These are phyloP conservation scores for Aplocera efformata DNA, from an alignment of 2,888 invertebrate species.

Conservation along the genomic window DNA sequence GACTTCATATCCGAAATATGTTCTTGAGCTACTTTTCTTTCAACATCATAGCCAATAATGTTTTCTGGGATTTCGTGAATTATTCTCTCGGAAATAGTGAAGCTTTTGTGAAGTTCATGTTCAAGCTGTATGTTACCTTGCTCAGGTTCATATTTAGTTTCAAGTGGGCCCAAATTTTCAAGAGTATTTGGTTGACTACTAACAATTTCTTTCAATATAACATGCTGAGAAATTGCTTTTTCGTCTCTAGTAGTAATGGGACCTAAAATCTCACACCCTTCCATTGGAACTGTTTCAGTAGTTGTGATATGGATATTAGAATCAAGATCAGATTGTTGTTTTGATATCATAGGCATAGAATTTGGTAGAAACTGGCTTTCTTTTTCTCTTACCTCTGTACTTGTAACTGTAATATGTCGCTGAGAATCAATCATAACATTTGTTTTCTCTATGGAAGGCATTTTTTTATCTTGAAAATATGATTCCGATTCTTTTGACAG, in stretches of 20 bases:
- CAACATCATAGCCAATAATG: constrained; percentile 23
- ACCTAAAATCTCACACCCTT: constrained; percentile 42
- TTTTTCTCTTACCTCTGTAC: constrained; percentile 49
- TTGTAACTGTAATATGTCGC: constrained; percentile 49
- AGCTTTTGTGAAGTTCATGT: constrained; percentile 50
- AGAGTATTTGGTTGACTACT: constrained; percentile 45
- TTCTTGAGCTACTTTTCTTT: constrained; percentile 34
- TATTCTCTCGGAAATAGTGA: constrained; percentile 47
- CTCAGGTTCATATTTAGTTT: constrained; percentile 31
- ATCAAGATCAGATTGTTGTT: constrained; percentile 44
- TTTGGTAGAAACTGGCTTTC: constrained; percentile 40
- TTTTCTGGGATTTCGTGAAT: constrained; percentile 40
- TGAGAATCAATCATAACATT: constrained; percentile 43
- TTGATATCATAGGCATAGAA: constrained; percentile 29
- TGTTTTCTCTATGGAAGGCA: constrained; percentile 36
- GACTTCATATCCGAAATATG: constrained; percentile 45
- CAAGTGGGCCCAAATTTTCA: constrained; percentile 41
- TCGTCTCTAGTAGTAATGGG: constrained; percentile 38
- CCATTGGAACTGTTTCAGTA: constrained; percentile 51
- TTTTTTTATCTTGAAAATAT: constrained; percentile 24
- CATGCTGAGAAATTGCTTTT: constrained; percentile 40
- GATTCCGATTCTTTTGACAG: constrained; percentile 44
- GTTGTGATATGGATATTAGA: constrained; percentile 50
- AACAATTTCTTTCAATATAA: constrained; percentile 42
- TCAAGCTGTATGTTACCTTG: constrained; percentile 35